Evolutionary conservation across 2,113 vertebrate genomes (phyloP).

Genomic region (Pteruthius melanotis): DNA sequence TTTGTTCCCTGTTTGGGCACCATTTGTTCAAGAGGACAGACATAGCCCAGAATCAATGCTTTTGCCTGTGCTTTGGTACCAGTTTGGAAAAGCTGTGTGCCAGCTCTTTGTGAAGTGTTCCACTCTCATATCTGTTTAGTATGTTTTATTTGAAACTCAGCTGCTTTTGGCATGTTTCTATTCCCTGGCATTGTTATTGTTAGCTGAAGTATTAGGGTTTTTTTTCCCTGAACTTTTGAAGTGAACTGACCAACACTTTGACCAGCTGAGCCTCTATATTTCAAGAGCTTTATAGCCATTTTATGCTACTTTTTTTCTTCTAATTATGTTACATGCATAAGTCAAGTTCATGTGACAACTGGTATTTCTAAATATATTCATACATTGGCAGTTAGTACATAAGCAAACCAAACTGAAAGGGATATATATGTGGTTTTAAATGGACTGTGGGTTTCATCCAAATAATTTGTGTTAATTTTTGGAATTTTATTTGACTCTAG

Average conservation of each 20-base stretch:
- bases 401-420: not conserved
- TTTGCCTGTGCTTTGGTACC: not conserved
- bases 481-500: conserved; percentile 57
- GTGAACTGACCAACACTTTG: not conserved
- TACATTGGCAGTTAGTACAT: not conserved
- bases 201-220: not conserved
- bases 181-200: not conserved
- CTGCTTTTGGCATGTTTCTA: not conserved
- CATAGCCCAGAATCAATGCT: not conserved
- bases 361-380: not conserved
- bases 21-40: not conserved
- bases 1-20: not conserved
- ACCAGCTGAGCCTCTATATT: not conserved
- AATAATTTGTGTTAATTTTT: conserved; percentile 3
- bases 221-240: not conserved
- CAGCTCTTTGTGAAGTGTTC: not conserved
- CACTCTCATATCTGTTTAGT: not conserved
- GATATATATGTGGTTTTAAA: not conserved
- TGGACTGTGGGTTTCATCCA: not conserved
- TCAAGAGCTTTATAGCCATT: not conserved
- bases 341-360: not conserved
- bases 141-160: not conserved
- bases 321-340: fast-evolving
- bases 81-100: not conserved
- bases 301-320: not conserved